These are phyloP conservation scores for Galendromus occidentalis DNA, from an alignment of 1,140 invertebrate species.

Conservation along the genomic window DNA sequence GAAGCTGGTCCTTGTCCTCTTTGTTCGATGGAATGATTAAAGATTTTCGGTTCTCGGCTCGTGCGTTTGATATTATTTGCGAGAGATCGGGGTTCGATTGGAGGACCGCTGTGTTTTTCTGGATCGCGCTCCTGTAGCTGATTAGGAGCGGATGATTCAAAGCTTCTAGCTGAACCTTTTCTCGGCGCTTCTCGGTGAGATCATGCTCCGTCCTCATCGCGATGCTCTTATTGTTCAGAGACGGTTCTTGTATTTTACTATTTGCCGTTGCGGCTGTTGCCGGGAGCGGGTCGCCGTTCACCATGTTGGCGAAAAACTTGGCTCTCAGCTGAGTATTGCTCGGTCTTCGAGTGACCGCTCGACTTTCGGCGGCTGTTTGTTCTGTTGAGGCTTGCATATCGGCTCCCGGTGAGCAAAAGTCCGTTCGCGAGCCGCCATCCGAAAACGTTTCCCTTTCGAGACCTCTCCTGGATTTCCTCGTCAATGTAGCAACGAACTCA, in stretches of 20 bases:
- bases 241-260: background rate
- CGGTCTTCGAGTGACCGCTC: background rate
- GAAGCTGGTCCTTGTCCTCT: background rate
- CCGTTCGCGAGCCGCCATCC: background rate
- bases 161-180: background rate
- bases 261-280: background rate
- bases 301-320: background rate
- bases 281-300: background rate
- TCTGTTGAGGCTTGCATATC: too few relatives aligned
- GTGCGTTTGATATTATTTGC: constrained; percentile 6
- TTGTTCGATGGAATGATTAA: background rate
- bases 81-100: constrained; percentile 6
- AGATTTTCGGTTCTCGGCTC: background rate
- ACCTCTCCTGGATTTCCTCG: background rate
- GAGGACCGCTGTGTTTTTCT: background rate
- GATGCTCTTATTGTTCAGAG: background rate
- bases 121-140: background rate
- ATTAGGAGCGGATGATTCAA: background rate
- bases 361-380: background rate
- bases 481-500: background rate
- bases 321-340: too few relatives aligned
- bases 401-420: background rate
- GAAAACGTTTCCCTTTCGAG: background rate
- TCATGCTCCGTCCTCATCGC: background rate
- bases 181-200: background rate